phyloP scores from a whole-genome alignment of 1,140 invertebrate genomes.

The Anagrus nilaparvatae region DNA sequence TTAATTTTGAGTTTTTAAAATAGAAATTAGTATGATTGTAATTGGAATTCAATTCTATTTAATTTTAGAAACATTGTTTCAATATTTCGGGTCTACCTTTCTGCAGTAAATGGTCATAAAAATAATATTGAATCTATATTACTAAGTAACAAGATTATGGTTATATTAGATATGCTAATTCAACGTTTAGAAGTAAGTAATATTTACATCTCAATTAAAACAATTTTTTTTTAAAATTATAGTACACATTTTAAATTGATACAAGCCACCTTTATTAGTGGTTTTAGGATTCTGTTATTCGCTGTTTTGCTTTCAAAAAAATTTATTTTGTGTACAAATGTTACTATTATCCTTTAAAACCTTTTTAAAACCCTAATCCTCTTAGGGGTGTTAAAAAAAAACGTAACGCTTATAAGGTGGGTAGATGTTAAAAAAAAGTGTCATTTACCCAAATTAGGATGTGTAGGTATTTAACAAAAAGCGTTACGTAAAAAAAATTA shows the following conservation, averaged over 20 bases:
- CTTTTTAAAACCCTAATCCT: too few relatives aligned
- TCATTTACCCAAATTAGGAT: too few relatives aligned
- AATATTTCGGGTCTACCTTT: conserved; percentile 49
- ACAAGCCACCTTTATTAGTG: background rate
- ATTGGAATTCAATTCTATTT: conserved; percentile 1
- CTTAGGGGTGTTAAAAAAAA: too few relatives aligned
- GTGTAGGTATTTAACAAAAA: too few relatives aligned
- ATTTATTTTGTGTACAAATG: too few relatives aligned
- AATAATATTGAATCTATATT: conserved; percentile 57
- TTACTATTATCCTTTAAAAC: too few relatives aligned
- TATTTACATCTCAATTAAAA: background rate
- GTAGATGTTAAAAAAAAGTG: too few relatives aligned
- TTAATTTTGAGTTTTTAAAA: background rate
- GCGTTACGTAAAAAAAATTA: too few relatives aligned
- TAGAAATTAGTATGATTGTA: background rate
- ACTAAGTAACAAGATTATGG: conserved; percentile 58
- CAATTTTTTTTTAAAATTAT: background rate
- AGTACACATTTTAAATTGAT: background rate
- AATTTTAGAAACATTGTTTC: conserved; percentile 49
- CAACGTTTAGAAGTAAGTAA: conserved; percentile 52
- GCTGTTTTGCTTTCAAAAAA: conserved; percentile 1
- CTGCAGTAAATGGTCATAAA: conserved; percentile 43
- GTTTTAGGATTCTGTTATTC: too few relatives aligned
- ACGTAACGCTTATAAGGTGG: too few relatives aligned
- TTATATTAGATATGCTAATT: conserved; percentile 56